These are phyloP conservation scores for Glandiceps talaboti DNA, from an alignment of 53 echinoderm and acorn worm species.

Conservation along the genomic window DNA sequence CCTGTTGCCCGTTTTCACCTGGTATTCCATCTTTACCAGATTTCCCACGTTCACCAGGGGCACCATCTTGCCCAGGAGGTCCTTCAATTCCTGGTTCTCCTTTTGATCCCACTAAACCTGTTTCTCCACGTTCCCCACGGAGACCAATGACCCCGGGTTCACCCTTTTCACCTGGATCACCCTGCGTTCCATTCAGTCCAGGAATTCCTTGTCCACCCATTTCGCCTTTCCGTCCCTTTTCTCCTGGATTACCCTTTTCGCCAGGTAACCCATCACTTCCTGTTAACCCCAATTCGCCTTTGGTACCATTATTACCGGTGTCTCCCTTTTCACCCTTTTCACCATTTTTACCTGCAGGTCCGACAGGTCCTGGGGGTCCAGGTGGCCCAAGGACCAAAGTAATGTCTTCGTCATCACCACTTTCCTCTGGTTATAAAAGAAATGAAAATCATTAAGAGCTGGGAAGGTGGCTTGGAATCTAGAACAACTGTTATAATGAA, in stretches of 20 bases:
- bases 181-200: conserved; percentile 1
- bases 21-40: conserved; percentile 19
- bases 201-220: conserved; percentile 1
- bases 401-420: background rate
- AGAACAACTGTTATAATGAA: too few relatives aligned
- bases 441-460: too few relatives aligned
- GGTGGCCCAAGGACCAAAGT: conserved; percentile 13
- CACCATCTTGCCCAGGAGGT: conserved; percentile 7
- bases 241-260: conserved; percentile 21
- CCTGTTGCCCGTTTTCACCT: conserved; percentile 2
- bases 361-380: conserved; percentile 24
- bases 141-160: conserved; percentile 6
- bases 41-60: conserved; percentile 13
- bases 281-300: conserved; percentile 7
- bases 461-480: too few relatives aligned
- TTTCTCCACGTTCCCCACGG: conserved; percentile 17
- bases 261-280: conserved; percentile 16
- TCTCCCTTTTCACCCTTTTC: conserved; percentile 5
- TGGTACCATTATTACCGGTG: conserved; percentile 15
- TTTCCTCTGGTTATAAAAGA: background rate
- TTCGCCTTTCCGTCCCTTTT: background rate
- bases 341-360: conserved; percentile 12
- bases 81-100: conserved; percentile 7
- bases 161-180: conserved; percentile 12
- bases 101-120: conserved; percentile 9